Evolutionary conservation across 2,888 invertebrate species (phyloP).

Genomic region (Metallyticus violacea): DNA sequence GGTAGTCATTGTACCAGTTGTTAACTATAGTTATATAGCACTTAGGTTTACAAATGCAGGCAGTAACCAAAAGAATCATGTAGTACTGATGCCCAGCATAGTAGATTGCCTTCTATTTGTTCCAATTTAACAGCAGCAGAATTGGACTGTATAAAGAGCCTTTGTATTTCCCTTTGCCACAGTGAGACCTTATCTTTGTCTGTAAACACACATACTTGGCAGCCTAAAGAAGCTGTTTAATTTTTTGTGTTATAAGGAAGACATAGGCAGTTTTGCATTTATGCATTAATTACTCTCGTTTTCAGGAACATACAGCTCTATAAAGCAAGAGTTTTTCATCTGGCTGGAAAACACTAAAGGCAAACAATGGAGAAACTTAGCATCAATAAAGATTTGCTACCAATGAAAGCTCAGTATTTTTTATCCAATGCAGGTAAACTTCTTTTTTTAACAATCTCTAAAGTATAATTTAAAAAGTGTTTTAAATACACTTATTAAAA

Average conservation of each 20-base stretch:
- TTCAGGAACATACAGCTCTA: no score
- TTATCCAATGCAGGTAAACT: neutral
- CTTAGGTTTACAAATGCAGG: neutral
- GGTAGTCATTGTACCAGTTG: neutral
- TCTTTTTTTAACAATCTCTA: neutral
- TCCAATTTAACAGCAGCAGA: neutral
- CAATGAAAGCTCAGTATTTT: neutral
- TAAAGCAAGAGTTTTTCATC: neutral
- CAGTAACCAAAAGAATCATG: neutral
- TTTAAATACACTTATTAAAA: no score
- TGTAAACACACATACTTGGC: neutral
- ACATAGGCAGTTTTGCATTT: neutral
- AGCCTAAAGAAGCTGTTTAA: neutral
- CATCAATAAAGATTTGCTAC: neutral
- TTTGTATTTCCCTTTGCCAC: neutral
- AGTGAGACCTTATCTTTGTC: neutral
- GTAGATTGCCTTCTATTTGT: neutral
- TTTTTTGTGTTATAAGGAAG: neutral
- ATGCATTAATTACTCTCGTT: neutral
- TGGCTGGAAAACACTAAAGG: neutral
- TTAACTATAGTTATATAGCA: no score
- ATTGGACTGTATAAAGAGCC: neutral
- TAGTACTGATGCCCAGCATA: neutral
- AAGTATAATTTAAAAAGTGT: neutral
- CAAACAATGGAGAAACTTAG: neutral